Conservation (phyloP, 1,140 invertebrate species). For the Drosophila sp. region DNA sequence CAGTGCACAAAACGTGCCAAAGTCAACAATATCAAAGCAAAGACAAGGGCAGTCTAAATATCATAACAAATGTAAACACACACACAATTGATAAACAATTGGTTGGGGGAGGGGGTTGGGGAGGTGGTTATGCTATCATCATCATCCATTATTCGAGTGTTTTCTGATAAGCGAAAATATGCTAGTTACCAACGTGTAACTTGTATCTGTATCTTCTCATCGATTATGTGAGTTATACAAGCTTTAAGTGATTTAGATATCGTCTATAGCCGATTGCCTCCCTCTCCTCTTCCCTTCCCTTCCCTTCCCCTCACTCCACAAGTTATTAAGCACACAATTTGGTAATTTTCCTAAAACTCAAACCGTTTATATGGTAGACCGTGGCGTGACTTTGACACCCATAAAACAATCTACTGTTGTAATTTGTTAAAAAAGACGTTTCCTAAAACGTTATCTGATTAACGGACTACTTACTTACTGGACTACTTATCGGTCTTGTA, state of each 20-base stretch:
- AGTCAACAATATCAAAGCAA: slow-evolving; percentile 54
- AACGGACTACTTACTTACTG: neutral
- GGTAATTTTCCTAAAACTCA: neutral
- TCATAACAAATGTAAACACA: slow-evolving; percentile 53
- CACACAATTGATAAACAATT: slow-evolving; percentile 45
- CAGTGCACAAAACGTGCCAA: slow-evolving; percentile 66
- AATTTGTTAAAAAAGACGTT: slow-evolving; percentile 12
- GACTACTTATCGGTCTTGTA: slow-evolving; percentile 2
- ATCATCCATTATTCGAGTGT: slow-evolving; percentile 48
- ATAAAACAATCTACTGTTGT: slow-evolving; percentile 7
- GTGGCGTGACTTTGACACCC: neutral
- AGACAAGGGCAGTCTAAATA: slow-evolving; percentile 52
- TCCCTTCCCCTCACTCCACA: neutral
- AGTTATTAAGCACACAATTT: neutral
- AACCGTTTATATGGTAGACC: neutral
- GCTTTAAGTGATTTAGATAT: slow-evolving; percentile 72
- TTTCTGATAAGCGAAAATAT: slow-evolving; percentile 53
- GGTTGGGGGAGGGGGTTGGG: neutral
- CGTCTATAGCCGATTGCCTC: neutral
- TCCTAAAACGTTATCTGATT: slow-evolving; percentile 1
- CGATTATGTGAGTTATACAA: slow-evolving; percentile 56
- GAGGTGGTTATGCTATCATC: slow-evolving; percentile 6
- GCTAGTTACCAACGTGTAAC: slow-evolving; percentile 8
- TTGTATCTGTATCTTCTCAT: neutral
- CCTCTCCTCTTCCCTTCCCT: neutral